Evolutionary conservation across 2,888 invertebrate species (phyloP).

Genomic region (Calameuta idolon): DNA sequence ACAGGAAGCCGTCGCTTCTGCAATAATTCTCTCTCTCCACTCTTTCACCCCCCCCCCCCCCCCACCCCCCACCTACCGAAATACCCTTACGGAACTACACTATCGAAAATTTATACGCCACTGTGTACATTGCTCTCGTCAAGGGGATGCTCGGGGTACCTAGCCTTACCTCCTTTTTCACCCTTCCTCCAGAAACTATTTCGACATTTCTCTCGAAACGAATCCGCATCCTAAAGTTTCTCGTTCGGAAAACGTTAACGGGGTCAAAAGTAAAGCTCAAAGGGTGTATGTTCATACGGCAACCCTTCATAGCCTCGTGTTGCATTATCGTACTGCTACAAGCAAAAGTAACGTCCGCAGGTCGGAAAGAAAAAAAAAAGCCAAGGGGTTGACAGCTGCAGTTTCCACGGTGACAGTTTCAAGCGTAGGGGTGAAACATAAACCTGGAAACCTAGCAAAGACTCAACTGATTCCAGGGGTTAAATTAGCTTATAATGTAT

Average conservation of each 20-base stretch:
- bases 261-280: background rate
- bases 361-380: background rate
- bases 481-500: slow-evolving; percentile 43
- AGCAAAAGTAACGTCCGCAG: slow-evolving; percentile 3
- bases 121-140: background rate
- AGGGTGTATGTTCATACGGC: background rate
- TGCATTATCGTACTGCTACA: background rate
- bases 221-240: background rate
- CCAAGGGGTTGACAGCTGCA: background rate
- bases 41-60: too few species aligned
- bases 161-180: background rate
- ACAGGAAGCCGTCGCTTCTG: background rate
- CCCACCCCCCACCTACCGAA: background rate
- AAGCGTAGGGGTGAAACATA: slow-evolving; percentile 45
- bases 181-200: background rate
- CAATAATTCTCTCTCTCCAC: background rate
- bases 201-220: background rate
- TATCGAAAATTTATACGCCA: slow-evolving; percentile 10
- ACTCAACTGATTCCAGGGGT: slow-evolving; percentile 50
- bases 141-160: background rate
- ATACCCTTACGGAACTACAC: background rate
- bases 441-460: slow-evolving; percentile 56
- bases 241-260: background rate
- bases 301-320: background rate
- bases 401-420: slow-evolving; percentile 48